phyloP scores from a whole-genome alignment of 2,113 vertebrate genomes.

The Glaucidium brasilianum region DNA sequence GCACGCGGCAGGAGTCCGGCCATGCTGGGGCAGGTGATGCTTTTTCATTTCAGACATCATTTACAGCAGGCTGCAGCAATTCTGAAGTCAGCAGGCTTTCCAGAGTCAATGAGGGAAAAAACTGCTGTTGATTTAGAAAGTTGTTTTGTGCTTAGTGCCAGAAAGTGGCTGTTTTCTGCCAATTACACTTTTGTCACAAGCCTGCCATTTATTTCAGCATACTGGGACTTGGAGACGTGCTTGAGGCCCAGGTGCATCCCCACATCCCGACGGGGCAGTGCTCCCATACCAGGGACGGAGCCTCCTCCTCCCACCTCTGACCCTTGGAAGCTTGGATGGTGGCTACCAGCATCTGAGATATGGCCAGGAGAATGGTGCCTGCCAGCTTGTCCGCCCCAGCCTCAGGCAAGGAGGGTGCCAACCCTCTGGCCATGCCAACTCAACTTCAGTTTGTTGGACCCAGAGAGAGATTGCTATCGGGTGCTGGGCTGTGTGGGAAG shows the following conservation, averaged over 20 bases:
- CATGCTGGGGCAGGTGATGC: fast-evolving
- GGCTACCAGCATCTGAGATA: not conserved
- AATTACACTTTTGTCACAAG: not conserved
- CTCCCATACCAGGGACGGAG: not conserved
- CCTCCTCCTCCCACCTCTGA: no score
- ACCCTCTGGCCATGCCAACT: not conserved
- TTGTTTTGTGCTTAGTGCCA: not conserved
- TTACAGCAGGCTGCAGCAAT: not conserved
- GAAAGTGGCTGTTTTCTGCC: not conserved
- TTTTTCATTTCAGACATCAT: not conserved
- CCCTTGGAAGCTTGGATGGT: not conserved
- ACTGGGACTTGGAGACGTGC: not conserved
- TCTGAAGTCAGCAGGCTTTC: not conserved
- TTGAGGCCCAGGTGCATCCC: not conserved
- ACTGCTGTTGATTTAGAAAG: not conserved
- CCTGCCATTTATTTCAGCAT: not conserved
- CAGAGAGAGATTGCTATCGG: not conserved
- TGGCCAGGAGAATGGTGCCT: no score
- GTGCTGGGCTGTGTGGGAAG: not conserved
- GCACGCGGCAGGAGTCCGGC: fast-evolving
- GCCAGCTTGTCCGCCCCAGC: fast-evolving
- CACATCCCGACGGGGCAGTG: fast-evolving
- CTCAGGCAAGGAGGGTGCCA: not conserved
- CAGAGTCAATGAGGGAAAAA: not conserved
- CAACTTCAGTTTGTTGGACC: not conserved